Evolutionary conservation across 30 jellyfish, hydroid and myxozoan species (phyloP), one percentile per base, ranked within the genome.

Genomic region (Turritopsis rubra): DNA sequence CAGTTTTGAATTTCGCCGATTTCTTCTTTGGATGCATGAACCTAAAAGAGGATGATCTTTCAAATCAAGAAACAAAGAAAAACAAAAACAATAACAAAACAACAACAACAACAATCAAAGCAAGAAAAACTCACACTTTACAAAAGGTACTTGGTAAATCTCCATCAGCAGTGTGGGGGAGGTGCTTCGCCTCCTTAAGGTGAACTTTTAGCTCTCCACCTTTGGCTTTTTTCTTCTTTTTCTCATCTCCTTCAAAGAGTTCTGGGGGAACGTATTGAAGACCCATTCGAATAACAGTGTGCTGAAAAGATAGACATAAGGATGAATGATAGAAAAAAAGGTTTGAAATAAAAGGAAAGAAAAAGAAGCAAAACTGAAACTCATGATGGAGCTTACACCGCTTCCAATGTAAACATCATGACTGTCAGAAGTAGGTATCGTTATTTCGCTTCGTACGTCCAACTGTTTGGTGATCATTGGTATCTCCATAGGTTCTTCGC

Each of bases 131-230:
- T 77, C 79, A 94, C 99, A 90, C 86, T 85, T 86, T 89, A 85
- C 99, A 94, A 75, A 74, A 87, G 24, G 97, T 73, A 65, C 80
- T 85, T 26, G 99, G 99, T 27, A 89, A 52, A 65, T 81, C 96
- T 0, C 95, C 97, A 20, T 71, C 89, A 19, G 88, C 7, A 18
- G 21, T 25, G 0, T 13, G 21, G 8, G 94, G 95, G 23, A 94
- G 85, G 75, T 89, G 74, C 41, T 91, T 83, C 29, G 91, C 99
- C 21, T 82, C 96, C 86, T 71, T 83, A 18, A 94, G 29, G 73
- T 73, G 81, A 52, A 89, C 82, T 60, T 83, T 79, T 85, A 93
- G 73, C 25, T 41, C 75, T 3, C 97, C 94, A 52, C 89, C 86
- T 8, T 30, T 86, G 79, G 71, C 79, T 70, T 76, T 87, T 90